Evolutionary conservation across 1,140 invertebrate species (phyloP).

Genomic region (Branchinecta lynchi): DNA sequence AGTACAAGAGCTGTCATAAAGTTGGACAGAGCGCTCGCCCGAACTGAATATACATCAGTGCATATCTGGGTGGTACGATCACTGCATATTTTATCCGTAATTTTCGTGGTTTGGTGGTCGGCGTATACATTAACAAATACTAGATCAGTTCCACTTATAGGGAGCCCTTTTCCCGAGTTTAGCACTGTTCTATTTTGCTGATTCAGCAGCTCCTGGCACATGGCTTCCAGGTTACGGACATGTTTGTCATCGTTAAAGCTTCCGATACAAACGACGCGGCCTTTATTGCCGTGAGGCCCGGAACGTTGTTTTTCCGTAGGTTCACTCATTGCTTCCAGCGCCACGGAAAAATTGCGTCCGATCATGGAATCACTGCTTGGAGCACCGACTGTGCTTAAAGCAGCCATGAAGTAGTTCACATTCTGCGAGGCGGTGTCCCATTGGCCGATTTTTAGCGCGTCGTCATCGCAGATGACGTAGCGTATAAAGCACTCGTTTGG

Average conservation of each 20-base stretch:
- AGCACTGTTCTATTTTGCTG: constrained; percentile 60
- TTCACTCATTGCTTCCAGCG: constrained; percentile 67
- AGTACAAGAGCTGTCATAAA: constrained; percentile 28
- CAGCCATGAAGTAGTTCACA: constrained; percentile 41
- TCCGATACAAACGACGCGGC: constrained; percentile 74
- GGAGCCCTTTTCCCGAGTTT: constrained; percentile 44
- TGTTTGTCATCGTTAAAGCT: constrained; percentile 65
- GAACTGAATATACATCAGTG: constrained; percentile 12
- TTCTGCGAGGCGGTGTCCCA: constrained; percentile 66
- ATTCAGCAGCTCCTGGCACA: constrained; percentile 53
- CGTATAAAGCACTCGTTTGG: constrained; percentile 65
- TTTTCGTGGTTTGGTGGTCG: constrained; percentile 51
- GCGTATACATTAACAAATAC: constrained; percentile 76
- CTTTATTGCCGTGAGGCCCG: constrained; percentile 38
- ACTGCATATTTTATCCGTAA: constrained; percentile 38
- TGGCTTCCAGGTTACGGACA: constrained; percentile 65
- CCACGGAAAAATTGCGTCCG: constrained; percentile 66
- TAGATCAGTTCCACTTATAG: constrained; percentile 70
- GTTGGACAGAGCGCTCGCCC: constrained; percentile 13
- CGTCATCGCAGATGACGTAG: constrained; percentile 65
- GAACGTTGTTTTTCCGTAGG: constrained; percentile 36
- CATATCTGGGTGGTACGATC: neutral
- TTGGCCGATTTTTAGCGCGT: constrained; percentile 59
- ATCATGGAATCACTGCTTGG: constrained; percentile 46
- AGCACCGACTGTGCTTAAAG: constrained; percentile 23